These are phyloP conservation scores for Colletes collaris DNA, from an alignment of 2,888 invertebrate genomes.

Conservation along the genomic window DNA sequence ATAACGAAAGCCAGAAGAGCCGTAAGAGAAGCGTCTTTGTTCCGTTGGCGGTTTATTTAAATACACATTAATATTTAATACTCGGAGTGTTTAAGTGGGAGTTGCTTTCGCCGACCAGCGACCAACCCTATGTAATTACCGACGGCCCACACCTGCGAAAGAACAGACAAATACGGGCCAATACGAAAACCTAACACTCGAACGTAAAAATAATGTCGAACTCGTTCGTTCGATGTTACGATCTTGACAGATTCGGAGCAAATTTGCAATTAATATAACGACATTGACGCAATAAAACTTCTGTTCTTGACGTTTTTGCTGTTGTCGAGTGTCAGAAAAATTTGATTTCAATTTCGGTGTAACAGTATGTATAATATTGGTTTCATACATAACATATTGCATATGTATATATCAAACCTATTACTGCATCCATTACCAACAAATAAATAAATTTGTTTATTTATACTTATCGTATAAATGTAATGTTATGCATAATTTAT, in stretches of 20 bases:
- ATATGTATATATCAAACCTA: too few relatives aligned
- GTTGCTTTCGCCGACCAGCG: conserved; percentile 72
- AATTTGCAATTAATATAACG: too few relatives aligned
- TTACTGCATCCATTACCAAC: too few relatives aligned
- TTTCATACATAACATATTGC: too few relatives aligned
- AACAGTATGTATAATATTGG: too few relatives aligned
- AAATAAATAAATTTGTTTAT: too few relatives aligned
- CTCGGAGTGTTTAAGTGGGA: conserved; percentile 78
- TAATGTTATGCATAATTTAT: too few relatives aligned
- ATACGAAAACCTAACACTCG: conserved; percentile 60
- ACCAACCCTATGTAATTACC: conserved; percentile 78
- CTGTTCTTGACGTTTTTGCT: too few relatives aligned
- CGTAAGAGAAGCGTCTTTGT: conserved; percentile 58
- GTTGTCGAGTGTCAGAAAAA: too few relatives aligned
- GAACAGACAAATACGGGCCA: conserved; percentile 46
- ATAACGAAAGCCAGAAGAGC: neutral
- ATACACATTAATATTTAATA: conserved; percentile 81
- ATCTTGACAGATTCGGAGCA: neutral
- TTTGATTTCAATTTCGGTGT: too few relatives aligned
- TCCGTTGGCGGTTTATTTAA: conserved; percentile 77
- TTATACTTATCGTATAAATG: too few relatives aligned
- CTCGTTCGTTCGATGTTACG: neutral
- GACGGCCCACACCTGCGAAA: conserved; percentile 71
- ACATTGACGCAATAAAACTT: too few relatives aligned
- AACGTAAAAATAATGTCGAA: conserved; percentile 41